Evolutionary conservation across 2,113 vertebrate genomes (phyloP).

Genomic region (Grammomys dolichurus): DNA sequence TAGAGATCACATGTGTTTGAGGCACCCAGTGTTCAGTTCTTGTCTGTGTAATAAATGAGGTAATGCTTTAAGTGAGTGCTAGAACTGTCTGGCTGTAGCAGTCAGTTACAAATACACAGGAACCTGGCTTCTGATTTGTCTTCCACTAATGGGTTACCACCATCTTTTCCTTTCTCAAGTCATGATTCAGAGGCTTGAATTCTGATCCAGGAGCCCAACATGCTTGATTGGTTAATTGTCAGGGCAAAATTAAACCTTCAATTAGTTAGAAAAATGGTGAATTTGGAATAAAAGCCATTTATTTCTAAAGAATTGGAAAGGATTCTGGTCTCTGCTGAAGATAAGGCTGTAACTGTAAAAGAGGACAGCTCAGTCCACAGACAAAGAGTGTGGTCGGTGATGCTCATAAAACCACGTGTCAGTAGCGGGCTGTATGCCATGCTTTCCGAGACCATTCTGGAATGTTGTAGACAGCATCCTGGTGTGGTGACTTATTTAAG

Average conservation of each 20-base stretch:
- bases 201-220: conserved; percentile 18
- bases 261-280: not conserved
- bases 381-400: not conserved
- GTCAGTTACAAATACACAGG: not conserved
- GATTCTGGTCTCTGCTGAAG: conserved; percentile 18
- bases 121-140: not conserved
- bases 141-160: not conserved
- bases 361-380: not conserved
- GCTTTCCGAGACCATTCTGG: not conserved
- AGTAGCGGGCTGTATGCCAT: not conserved
- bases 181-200: conserved; percentile 28
- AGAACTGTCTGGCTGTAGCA: not conserved
- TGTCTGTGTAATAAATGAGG: not conserved
- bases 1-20: not conserved
- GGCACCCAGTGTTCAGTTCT: not conserved
- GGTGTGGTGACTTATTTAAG: not conserved
- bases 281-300: conserved; percentile 55
- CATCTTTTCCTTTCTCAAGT: conserved; percentile 8
- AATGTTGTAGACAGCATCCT: not conserved
- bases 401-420: not conserved
- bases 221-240: conserved; percentile 56
- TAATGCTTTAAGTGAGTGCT: not conserved
- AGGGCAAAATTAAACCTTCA: conserved; percentile 56
- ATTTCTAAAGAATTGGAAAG: conserved; percentile 23
- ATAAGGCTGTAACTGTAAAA: not conserved